Evolutionary conservation across 1,140 invertebrate genomes (phyloP).

Genomic region (Drosophila serrata): DNA sequence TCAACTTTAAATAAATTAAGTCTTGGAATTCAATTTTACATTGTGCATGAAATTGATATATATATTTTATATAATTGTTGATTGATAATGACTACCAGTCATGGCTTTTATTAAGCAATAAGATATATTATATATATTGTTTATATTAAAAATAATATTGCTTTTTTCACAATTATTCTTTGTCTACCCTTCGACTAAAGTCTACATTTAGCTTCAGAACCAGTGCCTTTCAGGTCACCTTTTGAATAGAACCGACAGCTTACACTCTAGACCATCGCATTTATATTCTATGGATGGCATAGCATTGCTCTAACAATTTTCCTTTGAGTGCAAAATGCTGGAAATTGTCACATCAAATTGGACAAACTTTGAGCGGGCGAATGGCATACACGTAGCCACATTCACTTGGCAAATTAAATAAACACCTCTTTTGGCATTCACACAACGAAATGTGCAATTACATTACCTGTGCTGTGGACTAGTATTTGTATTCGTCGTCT

Average conservation of each 20-base stretch:
- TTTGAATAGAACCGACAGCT: constrained; percentile 11
- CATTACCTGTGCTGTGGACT: constrained; percentile 50
- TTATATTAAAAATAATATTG: no score
- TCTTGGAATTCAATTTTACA: no score
- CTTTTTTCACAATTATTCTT: neutral
- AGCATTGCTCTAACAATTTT: constrained; percentile 36
- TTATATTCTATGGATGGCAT: constrained; percentile 29
- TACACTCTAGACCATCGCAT: constrained; percentile 29
- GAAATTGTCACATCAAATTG: constrained; percentile 72
- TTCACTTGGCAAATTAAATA: constrained; percentile 74
- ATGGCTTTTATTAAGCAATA: neutral
- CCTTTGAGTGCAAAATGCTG: constrained; percentile 54
- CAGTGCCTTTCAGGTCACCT: constrained; percentile 30
- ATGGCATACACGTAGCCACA: constrained; percentile 47
- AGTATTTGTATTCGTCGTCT: constrained; percentile 10
- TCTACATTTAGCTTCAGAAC: neutral
- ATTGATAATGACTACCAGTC: neutral
- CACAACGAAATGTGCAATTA: constrained; percentile 75
- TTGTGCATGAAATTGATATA: neutral
- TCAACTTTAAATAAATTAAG: neutral
- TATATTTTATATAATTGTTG: neutral
- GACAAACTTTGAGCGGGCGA: constrained; percentile 42
- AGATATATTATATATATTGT: no score
- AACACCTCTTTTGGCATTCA: constrained; percentile 77
- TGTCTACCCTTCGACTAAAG: neutral